Conservation (phyloP, 2,888 invertebrate genomes). For the Chymomyza fuscimana region DNA sequence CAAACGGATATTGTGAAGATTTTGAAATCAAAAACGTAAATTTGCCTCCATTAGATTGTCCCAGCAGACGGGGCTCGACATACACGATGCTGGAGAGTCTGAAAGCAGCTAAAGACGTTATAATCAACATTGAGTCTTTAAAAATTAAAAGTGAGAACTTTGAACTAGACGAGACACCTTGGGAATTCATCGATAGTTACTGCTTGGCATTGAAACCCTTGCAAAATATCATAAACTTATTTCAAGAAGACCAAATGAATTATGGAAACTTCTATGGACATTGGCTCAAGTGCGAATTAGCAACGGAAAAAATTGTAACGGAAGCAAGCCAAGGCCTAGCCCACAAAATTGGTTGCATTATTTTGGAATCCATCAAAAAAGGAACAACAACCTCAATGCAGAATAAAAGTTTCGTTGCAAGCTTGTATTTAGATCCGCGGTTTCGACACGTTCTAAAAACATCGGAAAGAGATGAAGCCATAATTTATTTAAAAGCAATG, state of each 20-base stretch:
- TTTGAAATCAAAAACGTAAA: conserved; percentile 14
- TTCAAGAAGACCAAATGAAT: too few relatives aligned
- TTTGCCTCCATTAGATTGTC: too few relatives aligned
- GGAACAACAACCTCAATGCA: not conserved
- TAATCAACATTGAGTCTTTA: not conserved
- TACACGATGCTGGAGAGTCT: not conserved
- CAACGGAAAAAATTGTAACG: not conserved
- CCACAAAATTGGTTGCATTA: not conserved
- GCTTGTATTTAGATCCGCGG: not conserved
- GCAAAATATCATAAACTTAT: too few relatives aligned
- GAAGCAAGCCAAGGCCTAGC: not conserved
- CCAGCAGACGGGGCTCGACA: too few relatives aligned
- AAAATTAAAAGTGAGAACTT: not conserved
- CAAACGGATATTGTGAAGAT: conserved; percentile 13
- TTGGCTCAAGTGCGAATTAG: not conserved
- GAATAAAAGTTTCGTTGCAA: not conserved
- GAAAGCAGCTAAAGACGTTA: not conserved
- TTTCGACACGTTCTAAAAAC: not conserved
- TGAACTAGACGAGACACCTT: not conserved
- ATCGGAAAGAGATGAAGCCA: too few relatives aligned
- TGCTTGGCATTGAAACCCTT: too few relatives aligned
- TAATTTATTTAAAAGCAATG: too few relatives aligned
- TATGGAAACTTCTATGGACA: too few relatives aligned
- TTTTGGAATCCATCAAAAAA: not conserved
- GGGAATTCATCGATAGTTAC: not conserved